Evolutionary conservation across 30 jellyfish, hydroid and myxozoan genomes (phyloP).

Genomic region (Pelagia noctiluca): DNA sequence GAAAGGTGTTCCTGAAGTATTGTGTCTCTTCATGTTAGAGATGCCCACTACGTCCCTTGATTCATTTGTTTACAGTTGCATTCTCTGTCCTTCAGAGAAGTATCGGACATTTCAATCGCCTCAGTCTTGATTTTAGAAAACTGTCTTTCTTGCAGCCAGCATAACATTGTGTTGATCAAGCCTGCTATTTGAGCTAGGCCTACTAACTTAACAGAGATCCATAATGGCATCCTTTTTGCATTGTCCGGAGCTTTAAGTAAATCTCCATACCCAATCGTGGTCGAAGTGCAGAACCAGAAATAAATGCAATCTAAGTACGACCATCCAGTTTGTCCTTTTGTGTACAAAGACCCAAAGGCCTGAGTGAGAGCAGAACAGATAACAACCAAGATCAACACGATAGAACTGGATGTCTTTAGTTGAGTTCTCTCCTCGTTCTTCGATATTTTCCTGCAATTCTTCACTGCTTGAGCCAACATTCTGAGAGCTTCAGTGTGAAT

Average conservation of each 20-base stretch:
- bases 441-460: neutral
- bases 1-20: too few relatives aligned
- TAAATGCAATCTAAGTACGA: neutral
- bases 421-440: neutral
- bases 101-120: neutral
- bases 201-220: neutral
- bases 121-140: neutral
- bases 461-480: neutral
- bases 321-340: too few relatives aligned
- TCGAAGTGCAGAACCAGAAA: slow-evolving; percentile 1
- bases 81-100: neutral
- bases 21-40: too few relatives aligned
- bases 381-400: too few relatives aligned
- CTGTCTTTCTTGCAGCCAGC: slow-evolving; percentile 1
- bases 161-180: neutral
- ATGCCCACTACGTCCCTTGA: too few relatives aligned
- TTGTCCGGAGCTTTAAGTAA: neutral
- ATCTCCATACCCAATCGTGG: slow-evolving; percentile 4
- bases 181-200: slow-evolving; percentile 7
- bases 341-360: too few relatives aligned
- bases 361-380: too few relatives aligned
- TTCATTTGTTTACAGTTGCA: neutral
- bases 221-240: neutral
- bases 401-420: too few relatives aligned
- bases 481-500: neutral